Percentiles rank a stretch among this genome's conserved stretches.
phyloP scores from a whole-genome alignment of 1,140 invertebrate species.

The Penaeus indicus region DNA sequence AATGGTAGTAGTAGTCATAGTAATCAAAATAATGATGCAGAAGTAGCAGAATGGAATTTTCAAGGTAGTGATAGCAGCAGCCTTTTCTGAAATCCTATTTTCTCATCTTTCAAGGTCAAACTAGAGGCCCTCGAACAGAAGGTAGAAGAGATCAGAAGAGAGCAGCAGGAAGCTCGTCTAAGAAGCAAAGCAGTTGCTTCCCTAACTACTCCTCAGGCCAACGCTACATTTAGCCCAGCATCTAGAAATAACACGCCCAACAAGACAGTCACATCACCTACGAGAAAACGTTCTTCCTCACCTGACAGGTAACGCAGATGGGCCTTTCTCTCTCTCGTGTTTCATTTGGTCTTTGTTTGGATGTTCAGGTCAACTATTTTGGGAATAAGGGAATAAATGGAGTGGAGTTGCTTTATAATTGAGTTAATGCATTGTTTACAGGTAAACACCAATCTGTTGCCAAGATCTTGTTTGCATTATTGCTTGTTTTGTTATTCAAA shows the following conservation, averaged over 20 bases:
- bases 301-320: conserved; percentile 40
- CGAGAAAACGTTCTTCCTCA: conserved; percentile 36
- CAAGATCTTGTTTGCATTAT: no score
- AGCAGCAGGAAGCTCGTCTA: conserved; percentile 82
- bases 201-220: conserved; percentile 55
- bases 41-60: no score
- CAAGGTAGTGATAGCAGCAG: no score
- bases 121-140: conserved; percentile 81
- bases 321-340: not conserved
- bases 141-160: conserved; percentile 81
- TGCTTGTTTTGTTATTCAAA: no score
- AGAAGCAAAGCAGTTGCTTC: conserved; percentile 68
- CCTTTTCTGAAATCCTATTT: no score
- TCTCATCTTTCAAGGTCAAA: conserved; percentile 75
- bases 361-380: no score
- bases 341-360: not conserved
- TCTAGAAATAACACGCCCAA: conserved; percentile 57
- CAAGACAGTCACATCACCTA: conserved; percentile 46
- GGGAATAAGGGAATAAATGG: no score
- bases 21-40: no score
- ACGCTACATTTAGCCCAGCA: conserved; percentile 55
- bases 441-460: no score
- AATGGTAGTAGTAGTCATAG: no score
- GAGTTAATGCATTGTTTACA: no score
- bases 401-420: no score